These are phyloP conservation scores for Mylabris phalerata DNA, from an alignment of 1,140 invertebrate genomes.

Conservation along the genomic window DNA sequence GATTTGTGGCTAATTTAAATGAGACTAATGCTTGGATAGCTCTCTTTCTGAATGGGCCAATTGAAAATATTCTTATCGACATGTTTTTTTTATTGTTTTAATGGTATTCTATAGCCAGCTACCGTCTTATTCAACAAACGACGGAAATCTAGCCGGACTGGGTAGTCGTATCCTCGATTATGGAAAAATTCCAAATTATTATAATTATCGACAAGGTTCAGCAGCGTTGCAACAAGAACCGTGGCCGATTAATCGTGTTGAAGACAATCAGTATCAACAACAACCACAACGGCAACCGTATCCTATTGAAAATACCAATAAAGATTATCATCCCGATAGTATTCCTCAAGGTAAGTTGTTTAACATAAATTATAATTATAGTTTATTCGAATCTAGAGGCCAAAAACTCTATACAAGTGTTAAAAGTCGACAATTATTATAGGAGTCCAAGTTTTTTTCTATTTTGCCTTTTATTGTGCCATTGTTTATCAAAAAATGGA, in stretches of 20 bases:
- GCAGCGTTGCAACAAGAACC: constrained; percentile 30
- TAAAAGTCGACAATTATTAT: no score
- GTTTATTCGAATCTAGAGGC: no score
- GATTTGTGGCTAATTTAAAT: not conserved
- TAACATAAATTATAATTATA: no score
- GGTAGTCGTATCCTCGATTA: not conserved
- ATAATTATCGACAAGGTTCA: constrained; percentile 29
- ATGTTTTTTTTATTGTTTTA: no score
- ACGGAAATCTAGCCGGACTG: not conserved
- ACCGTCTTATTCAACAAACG: not conserved
- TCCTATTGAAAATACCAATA: not conserved
- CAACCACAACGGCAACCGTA: not conserved
- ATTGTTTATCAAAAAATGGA: no score
- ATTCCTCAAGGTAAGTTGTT: not conserved
- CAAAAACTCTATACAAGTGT: no score
- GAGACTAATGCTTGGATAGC: constrained; percentile 18
- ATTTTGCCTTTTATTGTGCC: no score
- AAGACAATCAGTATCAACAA: not conserved
- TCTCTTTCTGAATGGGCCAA: constrained; percentile 15
- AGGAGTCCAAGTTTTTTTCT: no score
- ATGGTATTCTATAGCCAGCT: not conserved
- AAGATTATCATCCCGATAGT: constrained; percentile 6
- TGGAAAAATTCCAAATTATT: constrained; percentile 24
- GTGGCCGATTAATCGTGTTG: constrained; percentile 21
- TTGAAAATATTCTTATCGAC: not conserved